These are phyloP conservation scores for Seriola quinqueradiata DNA, from an alignment of 2,113 vertebrate species.

Conservation along the genomic window DNA sequence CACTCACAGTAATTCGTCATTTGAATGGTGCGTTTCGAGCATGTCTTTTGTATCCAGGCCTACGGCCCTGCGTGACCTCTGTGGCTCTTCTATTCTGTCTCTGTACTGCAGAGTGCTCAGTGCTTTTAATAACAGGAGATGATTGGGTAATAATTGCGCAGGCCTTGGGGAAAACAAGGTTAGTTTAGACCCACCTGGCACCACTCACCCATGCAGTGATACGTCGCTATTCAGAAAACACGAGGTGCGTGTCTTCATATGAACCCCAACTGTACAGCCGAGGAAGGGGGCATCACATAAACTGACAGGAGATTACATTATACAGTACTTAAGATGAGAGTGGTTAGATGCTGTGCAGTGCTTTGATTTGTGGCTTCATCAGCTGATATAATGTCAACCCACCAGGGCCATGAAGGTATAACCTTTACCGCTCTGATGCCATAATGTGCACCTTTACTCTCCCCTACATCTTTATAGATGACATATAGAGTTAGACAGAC, in stretches of 20 bases:
- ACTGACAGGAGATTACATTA: conserved; percentile 17
- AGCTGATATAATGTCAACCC: conserved; percentile 11
- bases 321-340: conserved; percentile 4
- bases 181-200: conserved; percentile 24
- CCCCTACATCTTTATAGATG: conserved; percentile 11
- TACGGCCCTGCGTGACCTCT: conserved; percentile 41
- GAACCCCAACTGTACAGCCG: conserved; percentile 17
- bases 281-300: conserved; percentile 5
- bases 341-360: not conserved
- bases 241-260: conserved; percentile 32
- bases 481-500: conserved; percentile 49
- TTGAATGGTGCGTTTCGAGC: conserved; percentile 35
- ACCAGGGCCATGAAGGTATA: conserved; percentile 20
- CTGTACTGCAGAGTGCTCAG: not conserved
- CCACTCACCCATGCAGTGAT: conserved; percentile 42
- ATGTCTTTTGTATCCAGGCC: conserved; percentile 16
- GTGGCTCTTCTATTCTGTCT: conserved; percentile 4
- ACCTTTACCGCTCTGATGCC: conserved; percentile 30
- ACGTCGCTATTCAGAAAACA: conserved; percentile 49
- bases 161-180: conserved; percentile 22
- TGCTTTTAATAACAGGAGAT: conserved; percentile 18
- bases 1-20: conserved; percentile 34
- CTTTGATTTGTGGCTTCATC: conserved; percentile 49
- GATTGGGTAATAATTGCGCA: conserved; percentile 22
- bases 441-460: conserved; percentile 42